Base-by-base conservation (phyloP, 2,888 invertebrate species). In the Yponomeuta plumbellus region DNA sequence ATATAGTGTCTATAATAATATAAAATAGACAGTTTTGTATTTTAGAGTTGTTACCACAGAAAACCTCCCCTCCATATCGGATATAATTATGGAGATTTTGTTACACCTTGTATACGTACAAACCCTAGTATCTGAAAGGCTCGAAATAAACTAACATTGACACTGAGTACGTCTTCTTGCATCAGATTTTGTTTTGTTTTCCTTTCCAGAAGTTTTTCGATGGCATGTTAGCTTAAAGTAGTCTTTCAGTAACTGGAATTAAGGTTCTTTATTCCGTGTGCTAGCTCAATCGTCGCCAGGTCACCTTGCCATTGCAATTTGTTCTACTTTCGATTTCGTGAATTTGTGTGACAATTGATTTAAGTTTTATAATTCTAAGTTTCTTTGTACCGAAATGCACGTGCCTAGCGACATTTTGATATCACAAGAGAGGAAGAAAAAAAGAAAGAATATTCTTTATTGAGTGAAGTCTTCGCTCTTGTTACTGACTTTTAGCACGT, bases 281-380 rank as follows among this genome's bases (percentile, higher is more conserved):
- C 10, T 58, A 21, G 11, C 44, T 52, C 13, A 52, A 52, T 58
- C 20, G 21, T 56, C 56, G 56, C 17, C 20, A 0, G 17, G 17
- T 56, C 17, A 58, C 58, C 21, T 58, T 11, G 57, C 57, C 21
- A 58, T 21, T 21, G 56, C 56, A n/a, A 56, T 56, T 17, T 17
- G 56, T 20, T 20, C 20, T 21, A 58, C n/a, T 58, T 58, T 20
- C 11, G 20, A 20, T 58, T 22, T 58, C 22, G 13, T 21, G 59
- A 22, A 22, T 59, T 59, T 59, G 59, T 59, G 59, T 59, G 59
- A 21, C 59, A 22, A 10, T 59, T 23, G 21, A 59, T 59, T 59
- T 59, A 21, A 20, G 20, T 59, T 59, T 59, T 59, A 4, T 59
- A 22, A 58, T 58, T 22, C 23, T 22, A 59, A 59, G 13, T 59